Conservation (phyloP, 2,888 invertebrate species). For the Tyria jacobaeae region DNA sequence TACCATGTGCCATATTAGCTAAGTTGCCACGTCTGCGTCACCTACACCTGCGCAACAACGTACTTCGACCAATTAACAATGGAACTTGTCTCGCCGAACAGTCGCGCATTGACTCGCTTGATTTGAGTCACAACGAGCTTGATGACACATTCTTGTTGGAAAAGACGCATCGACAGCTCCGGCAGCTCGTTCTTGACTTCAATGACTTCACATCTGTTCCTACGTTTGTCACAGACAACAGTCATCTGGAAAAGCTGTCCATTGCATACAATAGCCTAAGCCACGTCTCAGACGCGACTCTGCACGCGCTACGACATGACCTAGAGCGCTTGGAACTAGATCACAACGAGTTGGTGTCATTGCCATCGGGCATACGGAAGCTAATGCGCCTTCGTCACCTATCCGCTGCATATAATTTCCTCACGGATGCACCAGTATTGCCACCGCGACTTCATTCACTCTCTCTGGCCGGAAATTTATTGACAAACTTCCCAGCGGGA, state of each 20-base stretch:
- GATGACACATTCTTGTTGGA: constrained; percentile 87
- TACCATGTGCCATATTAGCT: constrained; percentile 86
- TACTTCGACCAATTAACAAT: constrained; percentile 55
- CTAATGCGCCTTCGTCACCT: constrained; percentile 89
- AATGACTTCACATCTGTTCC: constrained; percentile 90
- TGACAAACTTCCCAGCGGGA: constrained; percentile 88
- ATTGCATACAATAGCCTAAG: constrained; percentile 90
- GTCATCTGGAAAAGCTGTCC: constrained; percentile 90
- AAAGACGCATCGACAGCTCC: constrained; percentile 89
- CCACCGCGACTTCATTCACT: constrained; percentile 89
- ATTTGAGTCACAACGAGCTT: constrained; percentile 92
- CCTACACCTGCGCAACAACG: constrained; percentile 86
- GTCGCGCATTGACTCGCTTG: constrained; percentile 90
- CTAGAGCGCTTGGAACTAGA: constrained; percentile 92
- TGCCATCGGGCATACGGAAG: constrained; percentile 88
- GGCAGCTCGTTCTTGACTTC: constrained; percentile 91
- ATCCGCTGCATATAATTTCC: constrained; percentile 91
- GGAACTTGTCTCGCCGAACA: constrained; percentile 65
- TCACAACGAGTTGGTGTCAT: constrained; percentile 88
- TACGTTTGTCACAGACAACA: constrained; percentile 87
- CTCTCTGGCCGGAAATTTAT: constrained; percentile 91
- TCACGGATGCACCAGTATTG: constrained; percentile 82
- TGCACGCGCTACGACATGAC: constrained; percentile 88
- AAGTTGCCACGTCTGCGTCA: constrained; percentile 87
- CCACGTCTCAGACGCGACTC: constrained; percentile 88